These are phyloP conservation scores for Steinernema scapterisci DNA, from an alignment of 2,888 invertebrate species.

Conservation along the genomic window DNA sequence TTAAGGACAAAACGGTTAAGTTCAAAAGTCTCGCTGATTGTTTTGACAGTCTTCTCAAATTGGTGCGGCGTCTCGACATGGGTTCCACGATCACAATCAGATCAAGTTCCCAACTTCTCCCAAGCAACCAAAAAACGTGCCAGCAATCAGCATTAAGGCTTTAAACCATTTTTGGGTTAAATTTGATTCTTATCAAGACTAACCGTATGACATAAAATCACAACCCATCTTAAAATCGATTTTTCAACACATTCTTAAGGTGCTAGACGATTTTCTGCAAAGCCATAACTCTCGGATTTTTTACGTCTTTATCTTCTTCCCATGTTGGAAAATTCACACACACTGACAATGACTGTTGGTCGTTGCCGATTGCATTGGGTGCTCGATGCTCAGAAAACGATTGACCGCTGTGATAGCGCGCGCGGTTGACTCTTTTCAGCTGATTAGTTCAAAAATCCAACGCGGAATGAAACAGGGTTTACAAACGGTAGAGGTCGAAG, in stretches of 20 bases:
- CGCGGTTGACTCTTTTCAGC: background rate
- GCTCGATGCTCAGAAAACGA: constrained; percentile 21
- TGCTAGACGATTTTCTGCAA: background rate
- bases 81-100: too few species aligned
- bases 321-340: constrained; percentile 15
- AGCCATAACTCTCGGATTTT: background rate
- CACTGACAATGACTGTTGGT: background rate
- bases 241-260: background rate
- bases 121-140: too few species aligned
- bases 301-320: background rate
- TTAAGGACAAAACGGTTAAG: too few species aligned
- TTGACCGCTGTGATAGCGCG: constrained; percentile 20
- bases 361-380: background rate
- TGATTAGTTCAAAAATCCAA: constrained; percentile 4
- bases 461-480: background rate
- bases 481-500: background rate
- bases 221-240: background rate
- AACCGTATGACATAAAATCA: background rate
- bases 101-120: too few species aligned
- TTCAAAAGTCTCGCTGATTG: too few species aligned
- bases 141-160: too few species aligned
- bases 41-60: too few species aligned
- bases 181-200: too few species aligned
- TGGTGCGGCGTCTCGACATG: too few species aligned
- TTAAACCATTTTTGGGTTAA: background rate